phyloP scores from a whole-genome alignment of 2,797 vertebrate genomes.

The Borostomias antarcticus region DNA sequence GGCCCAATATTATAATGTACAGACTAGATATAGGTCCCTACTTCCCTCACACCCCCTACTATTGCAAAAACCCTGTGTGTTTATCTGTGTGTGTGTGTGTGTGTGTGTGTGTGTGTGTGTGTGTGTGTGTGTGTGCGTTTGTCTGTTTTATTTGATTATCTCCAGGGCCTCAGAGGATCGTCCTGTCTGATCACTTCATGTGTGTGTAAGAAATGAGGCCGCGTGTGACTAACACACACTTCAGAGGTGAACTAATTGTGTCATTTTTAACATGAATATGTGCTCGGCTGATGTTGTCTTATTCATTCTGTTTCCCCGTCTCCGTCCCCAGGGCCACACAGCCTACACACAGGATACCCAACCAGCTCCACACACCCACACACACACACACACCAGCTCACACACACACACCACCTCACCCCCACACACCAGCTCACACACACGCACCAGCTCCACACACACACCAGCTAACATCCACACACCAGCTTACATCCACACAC shows the following conservation, averaged over 20 bases:
- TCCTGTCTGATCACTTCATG: constrained; percentile 76
- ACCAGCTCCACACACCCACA: no score
- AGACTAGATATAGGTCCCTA: no score
- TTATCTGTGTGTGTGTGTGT: background rate
- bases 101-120: constrained; percentile 23
- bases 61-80: background rate
- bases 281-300: constrained; percentile 62
- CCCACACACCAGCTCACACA: no score
- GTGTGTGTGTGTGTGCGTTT: constrained; percentile 41
- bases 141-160: constrained; percentile 67
- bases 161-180: constrained; percentile 68
- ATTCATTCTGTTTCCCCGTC: constrained; percentile 52
- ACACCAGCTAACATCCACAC: no score
- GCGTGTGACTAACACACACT: constrained; percentile 74
- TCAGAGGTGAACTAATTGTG: constrained; percentile 80
- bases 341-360: constrained; percentile 58
- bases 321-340: constrained; percentile 66
- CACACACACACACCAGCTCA: no score
- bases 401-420: no score
- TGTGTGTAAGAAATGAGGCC: constrained; percentile 71
- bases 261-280: constrained; percentile 78
- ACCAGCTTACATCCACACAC: no score
- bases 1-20: background rate
- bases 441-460: no score
- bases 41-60: no score